These are phyloP conservation scores for Pelecanus crispus DNA, from an alignment of 2,113 vertebrate genomes.

Conservation along the genomic window DNA sequence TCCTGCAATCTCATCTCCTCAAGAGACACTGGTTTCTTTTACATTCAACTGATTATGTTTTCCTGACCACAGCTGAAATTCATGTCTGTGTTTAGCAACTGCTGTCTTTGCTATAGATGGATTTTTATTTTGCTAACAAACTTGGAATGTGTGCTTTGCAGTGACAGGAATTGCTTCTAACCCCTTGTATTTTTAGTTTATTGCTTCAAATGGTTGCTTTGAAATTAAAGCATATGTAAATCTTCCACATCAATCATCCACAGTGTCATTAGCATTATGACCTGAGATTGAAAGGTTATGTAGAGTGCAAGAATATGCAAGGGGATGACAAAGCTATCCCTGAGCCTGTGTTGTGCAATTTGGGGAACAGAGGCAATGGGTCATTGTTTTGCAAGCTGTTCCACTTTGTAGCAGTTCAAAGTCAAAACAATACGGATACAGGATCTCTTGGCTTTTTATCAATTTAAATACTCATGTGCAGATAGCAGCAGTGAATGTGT, in stretches of 20 bases:
- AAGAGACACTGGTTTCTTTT: not conserved
- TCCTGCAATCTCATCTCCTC: not conserved
- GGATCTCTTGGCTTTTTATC: not conserved
- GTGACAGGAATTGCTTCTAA: not conserved
- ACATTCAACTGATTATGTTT: not conserved
- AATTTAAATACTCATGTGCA: not conserved
- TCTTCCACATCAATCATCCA: not conserved
- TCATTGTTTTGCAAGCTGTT: not conserved
- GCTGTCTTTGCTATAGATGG: not conserved
- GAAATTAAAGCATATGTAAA: not conserved
- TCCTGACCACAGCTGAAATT: constrained; percentile 2
- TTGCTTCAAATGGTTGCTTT: not conserved
- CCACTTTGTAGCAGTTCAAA: not conserved
- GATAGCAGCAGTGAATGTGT: not conserved
- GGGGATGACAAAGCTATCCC: not conserved
- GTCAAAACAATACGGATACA: not conserved
- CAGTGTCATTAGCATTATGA: not conserved
- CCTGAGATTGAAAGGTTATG: not conserved
- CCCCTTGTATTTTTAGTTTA: not conserved
- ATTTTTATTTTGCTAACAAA: not conserved
- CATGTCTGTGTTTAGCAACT: not conserved
- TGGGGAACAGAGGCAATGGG: not conserved
- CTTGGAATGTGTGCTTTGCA: not conserved
- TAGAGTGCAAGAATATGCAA: not conserved
- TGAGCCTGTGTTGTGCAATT: not conserved